Conservation (phyloP, 2,797 vertebrate genomes). For the Xenopus petersii region DNA sequence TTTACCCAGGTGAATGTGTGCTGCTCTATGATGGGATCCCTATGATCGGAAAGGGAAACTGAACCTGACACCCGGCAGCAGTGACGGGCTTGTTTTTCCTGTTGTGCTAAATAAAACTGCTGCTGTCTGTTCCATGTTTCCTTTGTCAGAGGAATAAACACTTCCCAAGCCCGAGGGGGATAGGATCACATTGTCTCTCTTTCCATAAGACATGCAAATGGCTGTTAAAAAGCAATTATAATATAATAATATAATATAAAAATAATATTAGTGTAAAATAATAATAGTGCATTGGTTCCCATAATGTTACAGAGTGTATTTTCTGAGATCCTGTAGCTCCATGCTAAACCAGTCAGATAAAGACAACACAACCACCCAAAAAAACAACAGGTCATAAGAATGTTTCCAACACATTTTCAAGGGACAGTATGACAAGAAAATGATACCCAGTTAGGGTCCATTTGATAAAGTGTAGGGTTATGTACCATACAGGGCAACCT, state of each 20-base stretch:
- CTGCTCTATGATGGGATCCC: background rate
- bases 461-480: no score
- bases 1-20: constrained; percentile 40
- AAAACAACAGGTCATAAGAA: no score
- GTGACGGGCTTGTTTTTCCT: constrained; percentile 39
- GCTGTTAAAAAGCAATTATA: background rate
- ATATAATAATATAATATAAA: no score
- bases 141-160: constrained; percentile 33
- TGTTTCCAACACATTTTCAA: no score
- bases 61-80: constrained; percentile 18
- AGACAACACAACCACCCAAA: background rate
- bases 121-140: constrained; percentile 29
- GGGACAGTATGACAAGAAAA: no score
- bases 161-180: constrained; percentile 21
- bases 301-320: background rate
- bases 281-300: background rate
- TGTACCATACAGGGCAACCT: no score
- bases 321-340: no score
- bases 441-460: no score
- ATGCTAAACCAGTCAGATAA: no score
- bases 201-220: constrained; percentile 5
- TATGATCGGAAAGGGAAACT: constrained; percentile 33
- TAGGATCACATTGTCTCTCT: constrained; percentile 6
- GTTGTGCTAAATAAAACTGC: constrained; percentile 41
- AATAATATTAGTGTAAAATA: no score